Percentiles rank a stretch among this genome's conserved stretches.
Conservation (phyloP, 2,113 vertebrate genomes). For the Ictalurus furcatus region DNA sequence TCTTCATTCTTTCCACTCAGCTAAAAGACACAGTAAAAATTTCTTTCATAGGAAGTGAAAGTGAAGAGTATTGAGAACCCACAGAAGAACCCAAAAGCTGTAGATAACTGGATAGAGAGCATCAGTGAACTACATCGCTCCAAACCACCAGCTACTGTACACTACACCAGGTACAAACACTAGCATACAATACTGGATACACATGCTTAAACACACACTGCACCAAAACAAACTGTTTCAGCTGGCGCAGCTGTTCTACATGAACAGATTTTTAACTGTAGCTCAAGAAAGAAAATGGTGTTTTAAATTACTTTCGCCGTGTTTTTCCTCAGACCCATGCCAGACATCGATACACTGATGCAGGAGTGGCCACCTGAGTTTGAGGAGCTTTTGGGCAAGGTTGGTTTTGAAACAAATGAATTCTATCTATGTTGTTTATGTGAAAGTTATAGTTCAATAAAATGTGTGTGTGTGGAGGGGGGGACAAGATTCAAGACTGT, state of each 20-base stretch:
- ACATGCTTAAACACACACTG: not conserved
- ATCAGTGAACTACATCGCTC: conserved; percentile 62
- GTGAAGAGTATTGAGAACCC: conserved; percentile 85
- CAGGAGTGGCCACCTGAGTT: conserved; percentile 94
- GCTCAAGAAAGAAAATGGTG: not conserved
- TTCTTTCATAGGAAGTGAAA: conserved; percentile 76
- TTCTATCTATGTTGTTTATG: not conserved
- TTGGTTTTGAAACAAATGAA: conserved; percentile 48
- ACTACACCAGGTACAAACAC: conserved; percentile 75
- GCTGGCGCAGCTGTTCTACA: not conserved
- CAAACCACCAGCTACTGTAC: conserved; percentile 79
- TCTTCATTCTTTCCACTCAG: not conserved
- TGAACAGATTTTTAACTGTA: not conserved
- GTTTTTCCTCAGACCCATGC: conserved; percentile 77
- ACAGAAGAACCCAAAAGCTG: conserved; percentile 82
- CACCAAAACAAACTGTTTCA: not conserved
- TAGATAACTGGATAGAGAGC: conserved; percentile 85
- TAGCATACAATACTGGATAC: not conserved
- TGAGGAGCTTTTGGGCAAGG: conserved; percentile 88
- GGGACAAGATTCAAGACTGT: not conserved
- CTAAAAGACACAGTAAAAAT: not conserved
- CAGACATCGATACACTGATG: conserved; percentile 91
- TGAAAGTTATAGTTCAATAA: not conserved
- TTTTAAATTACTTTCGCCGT: not conserved
- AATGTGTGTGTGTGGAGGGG: not conserved